phyloP scores from a whole-genome alignment of 2,797 vertebrate species.

The Vireo griseus region DNA sequence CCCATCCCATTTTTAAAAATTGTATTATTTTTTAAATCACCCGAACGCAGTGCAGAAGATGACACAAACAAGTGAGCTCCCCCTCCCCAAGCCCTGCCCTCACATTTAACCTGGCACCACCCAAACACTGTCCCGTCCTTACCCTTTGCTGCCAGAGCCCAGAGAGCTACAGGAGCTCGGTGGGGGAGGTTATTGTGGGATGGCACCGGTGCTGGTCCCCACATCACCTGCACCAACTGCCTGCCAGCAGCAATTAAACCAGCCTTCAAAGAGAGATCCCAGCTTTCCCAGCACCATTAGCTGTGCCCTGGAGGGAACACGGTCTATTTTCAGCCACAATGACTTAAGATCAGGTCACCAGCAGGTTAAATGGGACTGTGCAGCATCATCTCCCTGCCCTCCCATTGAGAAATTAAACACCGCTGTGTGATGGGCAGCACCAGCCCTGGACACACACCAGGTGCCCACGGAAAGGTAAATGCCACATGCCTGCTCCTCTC shows the following conservation, averaged over 20 bases:
- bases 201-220: slow-evolving; percentile 10
- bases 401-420: slow-evolving; percentile 54
- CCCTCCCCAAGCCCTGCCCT: rapidly evolving
- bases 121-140: background rate
- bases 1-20: rapidly evolving
- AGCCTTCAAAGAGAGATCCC: slow-evolving; percentile 49
- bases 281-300: slow-evolving; percentile 57
- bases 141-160: background rate
- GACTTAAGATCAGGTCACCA: slow-evolving; percentile 66
- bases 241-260: slow-evolving; percentile 66
- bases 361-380: slow-evolving; percentile 62
- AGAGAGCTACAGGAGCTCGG: background rate
- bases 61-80: rapidly evolving
- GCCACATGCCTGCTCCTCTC: background rate
- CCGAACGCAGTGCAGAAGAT: background rate
- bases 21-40: background rate
- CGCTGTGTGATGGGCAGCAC: background rate
- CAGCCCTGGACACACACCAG: background rate
- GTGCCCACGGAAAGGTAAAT: background rate
- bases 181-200: background rate
- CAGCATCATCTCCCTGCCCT: slow-evolving; percentile 36
- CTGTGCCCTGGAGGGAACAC: slow-evolving; percentile 55
- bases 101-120: background rate
- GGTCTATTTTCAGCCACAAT: slow-evolving; percentile 62
- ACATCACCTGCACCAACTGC: slow-evolving; percentile 40